These are phyloP conservation scores for Pavo muticus DNA, from an alignment of 2,113 vertebrate species.

Conservation along the genomic window DNA sequence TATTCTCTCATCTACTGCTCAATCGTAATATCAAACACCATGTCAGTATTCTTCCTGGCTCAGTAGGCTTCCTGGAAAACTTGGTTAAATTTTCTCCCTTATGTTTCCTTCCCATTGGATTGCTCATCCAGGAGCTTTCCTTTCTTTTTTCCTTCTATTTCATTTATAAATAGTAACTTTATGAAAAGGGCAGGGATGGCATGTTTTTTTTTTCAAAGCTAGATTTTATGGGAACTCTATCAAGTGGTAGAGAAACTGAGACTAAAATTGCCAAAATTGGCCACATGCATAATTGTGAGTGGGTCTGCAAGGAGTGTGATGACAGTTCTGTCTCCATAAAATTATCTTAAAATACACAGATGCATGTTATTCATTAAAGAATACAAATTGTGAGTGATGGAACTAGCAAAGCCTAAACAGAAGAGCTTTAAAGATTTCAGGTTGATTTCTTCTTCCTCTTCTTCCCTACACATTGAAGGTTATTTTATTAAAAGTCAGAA, in stretches of 20 bases:
- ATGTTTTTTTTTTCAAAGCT: background rate
- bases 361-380: background rate
- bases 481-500: background rate
- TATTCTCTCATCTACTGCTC: background rate
- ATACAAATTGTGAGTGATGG: background rate
- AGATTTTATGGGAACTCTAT: background rate
- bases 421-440: background rate
- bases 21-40: background rate
- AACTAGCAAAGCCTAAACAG: background rate
- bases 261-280: background rate
- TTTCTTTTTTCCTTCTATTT: background rate
- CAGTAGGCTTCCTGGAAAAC: conserved; percentile 11
- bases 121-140: background rate
- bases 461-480: background rate
- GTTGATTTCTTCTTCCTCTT: background rate
- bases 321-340: background rate
- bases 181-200: background rate
- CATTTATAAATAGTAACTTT: background rate
- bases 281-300: background rate
- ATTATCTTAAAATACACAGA: background rate
- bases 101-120: background rate
- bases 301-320: background rate
- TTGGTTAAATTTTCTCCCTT: background rate
- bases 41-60: conserved; percentile 25
- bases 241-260: background rate